Evolutionary conservation across 2,888 invertebrate genomes (phyloP), one percentile per base, ranked within the genome.

Genomic region (Rhingia campestris): DNA sequence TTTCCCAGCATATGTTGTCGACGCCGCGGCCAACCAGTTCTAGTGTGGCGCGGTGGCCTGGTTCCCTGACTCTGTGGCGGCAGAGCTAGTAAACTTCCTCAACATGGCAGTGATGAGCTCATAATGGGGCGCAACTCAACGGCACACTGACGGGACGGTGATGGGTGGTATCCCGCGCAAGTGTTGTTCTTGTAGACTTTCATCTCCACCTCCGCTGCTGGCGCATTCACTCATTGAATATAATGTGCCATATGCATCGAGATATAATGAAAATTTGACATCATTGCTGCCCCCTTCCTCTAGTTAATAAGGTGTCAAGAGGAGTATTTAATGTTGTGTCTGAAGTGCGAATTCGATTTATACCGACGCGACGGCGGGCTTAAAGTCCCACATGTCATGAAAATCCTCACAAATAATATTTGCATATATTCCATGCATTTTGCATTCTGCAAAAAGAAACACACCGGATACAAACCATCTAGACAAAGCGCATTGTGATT

Each of bases 61-160:
- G 43, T 58, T 49, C 39, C 30, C 66, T 58, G 64, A 47, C 56
- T 32, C 47, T 56, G 49, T 45, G 59, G 33, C 59, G 47, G 59
- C 51, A 12, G 0, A 51, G 59, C 61, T 12, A 45, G 53, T 59
- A 53, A 69, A 76, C 76, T 69, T 76, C 76, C 67, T 69, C 76
- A 76, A 61, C 61, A 32, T 69, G 61, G 76, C 69, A 69, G 54
- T 69, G 69, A 61, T 76, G 76, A 67, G 66, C 58, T 75, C 66
- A 59, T 67, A 75, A 61, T 67, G 69, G 67, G 32, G 54, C 32
- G 4, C 53, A 67, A 53, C 41, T 58, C 51, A 59, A 45, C 37
- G 43, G 54, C 73, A 53, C 33, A 64, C 12, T 61, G 56, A 69
- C 51, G 45, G 12, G 12, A 45, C 32, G 58, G 33, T 77, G 69